Base-by-base conservation (phyloP, 2,113 vertebrate genomes). In the Donacobius atricapilla region DNA sequence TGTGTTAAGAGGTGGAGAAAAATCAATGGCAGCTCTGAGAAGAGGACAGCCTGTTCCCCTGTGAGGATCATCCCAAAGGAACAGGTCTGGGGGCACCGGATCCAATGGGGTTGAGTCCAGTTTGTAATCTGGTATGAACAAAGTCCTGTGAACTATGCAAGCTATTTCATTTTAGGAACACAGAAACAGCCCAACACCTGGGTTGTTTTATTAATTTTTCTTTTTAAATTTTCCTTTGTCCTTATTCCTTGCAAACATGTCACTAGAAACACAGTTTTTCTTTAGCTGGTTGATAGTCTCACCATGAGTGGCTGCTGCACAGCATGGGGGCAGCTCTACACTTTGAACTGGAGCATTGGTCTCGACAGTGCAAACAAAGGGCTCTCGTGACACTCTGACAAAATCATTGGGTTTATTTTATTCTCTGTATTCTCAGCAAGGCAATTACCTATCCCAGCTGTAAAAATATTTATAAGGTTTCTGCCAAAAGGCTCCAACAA, bases 391-490 rank as follows among this genome's bases (percentile, higher is more conserved):
- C 35, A 9, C 28, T 20, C 64, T 54, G 64, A 70, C 51, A 86
- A 40, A 63, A 33, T 30, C 1, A 0, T 4, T 79, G 5, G 15
- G 24, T 75, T 87, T 66, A 42, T 76, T 78, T 94, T 45, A 48
- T 64, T 87, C 53, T 66, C 27, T 64, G 47, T 64, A 58, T 50
- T 78, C 69, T 84, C 81, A 53, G 73, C 1, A 5, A 78, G 48
- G 64, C 83, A 89, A 93, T 84, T 96, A 84, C 81, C 77, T 89
- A 53, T 75, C 42, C n/a, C 65, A 82, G 83, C 87, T 95, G 89
- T 83, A 96, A 89, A 95, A 90, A 89, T 84, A 82, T 93, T 85
- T 91, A 24, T 72, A 21, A 45, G 21, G 8, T 53, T 96, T 81
- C 56, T 50, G 30, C 31, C 64, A 69, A 25, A 50, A 42, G 57